phyloP scores from a whole-genome alignment of 2,797 vertebrate genomes.

The Synaphobranchus kaupii region DNA sequence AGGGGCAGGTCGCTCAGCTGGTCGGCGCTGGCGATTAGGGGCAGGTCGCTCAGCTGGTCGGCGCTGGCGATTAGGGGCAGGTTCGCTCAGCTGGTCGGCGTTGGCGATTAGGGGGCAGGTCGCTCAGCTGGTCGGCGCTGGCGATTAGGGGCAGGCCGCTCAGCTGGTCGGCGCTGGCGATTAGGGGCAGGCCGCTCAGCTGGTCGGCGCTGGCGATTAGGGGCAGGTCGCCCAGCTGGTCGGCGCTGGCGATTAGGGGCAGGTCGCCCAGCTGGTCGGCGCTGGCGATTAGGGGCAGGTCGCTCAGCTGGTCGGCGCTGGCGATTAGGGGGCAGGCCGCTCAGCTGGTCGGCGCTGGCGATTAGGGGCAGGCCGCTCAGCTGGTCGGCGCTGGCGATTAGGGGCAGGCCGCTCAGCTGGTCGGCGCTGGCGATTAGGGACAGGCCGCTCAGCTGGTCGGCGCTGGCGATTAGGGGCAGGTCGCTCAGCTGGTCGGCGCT shows the following conservation, averaged over 20 bases:
- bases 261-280: background rate
- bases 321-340: background rate
- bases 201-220: background rate
- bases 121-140: too few relatives aligned
- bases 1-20: background rate
- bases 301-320: too few relatives aligned
- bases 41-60: background rate
- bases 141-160: background rate
- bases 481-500: too few relatives aligned
- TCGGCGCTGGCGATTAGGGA: background rate
- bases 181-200: background rate
- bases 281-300: background rate
- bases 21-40: background rate
- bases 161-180: background rate
- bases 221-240: background rate
- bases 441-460: background rate
- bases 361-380: background rate
- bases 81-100: too few relatives aligned
- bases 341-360: background rate
- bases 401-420: background rate
- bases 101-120: background rate
- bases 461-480: background rate
- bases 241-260: background rate
- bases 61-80: background rate
- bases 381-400: background rate